Conservation (phyloP, 2,797 vertebrate genomes). For the Enteromius treurensis region DNA sequence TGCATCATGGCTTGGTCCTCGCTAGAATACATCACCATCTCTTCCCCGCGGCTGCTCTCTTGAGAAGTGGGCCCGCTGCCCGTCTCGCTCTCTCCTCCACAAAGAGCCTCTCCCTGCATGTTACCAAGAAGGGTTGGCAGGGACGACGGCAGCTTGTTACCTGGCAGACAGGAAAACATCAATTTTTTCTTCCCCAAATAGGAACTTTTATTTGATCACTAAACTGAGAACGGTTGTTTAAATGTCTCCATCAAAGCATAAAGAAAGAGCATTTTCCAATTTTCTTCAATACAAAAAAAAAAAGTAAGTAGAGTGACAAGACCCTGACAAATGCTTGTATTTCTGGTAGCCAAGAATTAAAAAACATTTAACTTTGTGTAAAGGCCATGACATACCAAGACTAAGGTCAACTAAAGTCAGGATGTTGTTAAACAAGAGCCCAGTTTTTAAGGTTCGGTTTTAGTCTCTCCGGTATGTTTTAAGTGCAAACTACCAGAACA, state of each 20-base stretch:
- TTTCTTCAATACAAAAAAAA: background rate
- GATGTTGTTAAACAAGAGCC: background rate
- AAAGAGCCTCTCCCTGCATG: constrained; percentile 89
- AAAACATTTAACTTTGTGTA: background rate
- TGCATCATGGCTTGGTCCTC: constrained; percentile 99
- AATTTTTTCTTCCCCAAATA: background rate
- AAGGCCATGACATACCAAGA: background rate
- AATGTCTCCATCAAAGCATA: background rate
- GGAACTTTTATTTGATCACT: constrained; percentile 29
- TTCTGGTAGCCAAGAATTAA: background rate
- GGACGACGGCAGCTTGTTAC: constrained; percentile 89
- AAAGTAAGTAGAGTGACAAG: background rate
- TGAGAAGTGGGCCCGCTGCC: constrained; percentile 83
- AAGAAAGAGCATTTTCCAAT: background rate
- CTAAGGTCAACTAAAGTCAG: background rate
- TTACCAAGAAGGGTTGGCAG: constrained; percentile 92
- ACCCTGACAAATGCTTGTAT: background rate
- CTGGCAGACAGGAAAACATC: constrained; percentile 66
- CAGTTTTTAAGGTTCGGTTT: background rate
- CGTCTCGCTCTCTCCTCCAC: constrained; percentile 83
- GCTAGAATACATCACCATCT: constrained; percentile 86
- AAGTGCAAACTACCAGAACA: background rate
- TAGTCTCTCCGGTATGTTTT: background rate
- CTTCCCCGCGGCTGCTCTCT: constrained; percentile 84
- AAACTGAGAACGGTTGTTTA: background rate